A percentile compares a stretch with the other conserved stretches of the same genome.
Conservation (phyloP, 2,113 vertebrate genomes). For the Chinchilla lanigera region DNA sequence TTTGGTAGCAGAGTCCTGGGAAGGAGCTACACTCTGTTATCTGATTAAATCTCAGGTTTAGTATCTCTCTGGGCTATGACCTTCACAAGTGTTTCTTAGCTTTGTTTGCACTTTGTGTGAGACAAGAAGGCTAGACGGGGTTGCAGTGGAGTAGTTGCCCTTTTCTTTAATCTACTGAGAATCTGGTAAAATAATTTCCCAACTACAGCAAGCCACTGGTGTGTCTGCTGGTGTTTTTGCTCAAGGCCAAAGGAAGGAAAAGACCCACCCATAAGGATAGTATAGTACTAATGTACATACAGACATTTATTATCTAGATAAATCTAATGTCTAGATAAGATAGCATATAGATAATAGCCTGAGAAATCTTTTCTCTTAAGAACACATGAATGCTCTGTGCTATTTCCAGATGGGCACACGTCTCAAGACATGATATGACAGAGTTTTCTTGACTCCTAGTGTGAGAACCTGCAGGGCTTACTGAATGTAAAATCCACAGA, state of each 20-base stretch:
- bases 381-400: not conserved
- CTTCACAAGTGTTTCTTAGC: not conserved
- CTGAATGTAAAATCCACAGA: not conserved
- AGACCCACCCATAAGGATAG: too few species aligned
- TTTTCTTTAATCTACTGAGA: not conserved
- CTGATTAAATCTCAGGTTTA: not conserved
- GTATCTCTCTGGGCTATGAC: not conserved
- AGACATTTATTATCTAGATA: too few species aligned
- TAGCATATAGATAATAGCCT: too few species aligned
- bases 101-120: not conserved
- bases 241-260: too few species aligned
- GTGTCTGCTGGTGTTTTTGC: too few species aligned
- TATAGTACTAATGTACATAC: too few species aligned
- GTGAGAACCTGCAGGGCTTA: not conserved
- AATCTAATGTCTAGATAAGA: too few species aligned
- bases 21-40: not conserved
- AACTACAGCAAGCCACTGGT: not conserved
- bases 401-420: not conserved
- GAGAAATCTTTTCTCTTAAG: not conserved
- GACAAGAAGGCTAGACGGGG: not conserved
- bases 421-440: not conserved
- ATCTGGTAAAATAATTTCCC: not conserved
- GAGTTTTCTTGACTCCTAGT: not conserved
- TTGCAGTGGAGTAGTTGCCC: not conserved
- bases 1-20: not conserved